Conservation (phyloP, 1,140 invertebrate species). For the Berghia stephanieae region DNA sequence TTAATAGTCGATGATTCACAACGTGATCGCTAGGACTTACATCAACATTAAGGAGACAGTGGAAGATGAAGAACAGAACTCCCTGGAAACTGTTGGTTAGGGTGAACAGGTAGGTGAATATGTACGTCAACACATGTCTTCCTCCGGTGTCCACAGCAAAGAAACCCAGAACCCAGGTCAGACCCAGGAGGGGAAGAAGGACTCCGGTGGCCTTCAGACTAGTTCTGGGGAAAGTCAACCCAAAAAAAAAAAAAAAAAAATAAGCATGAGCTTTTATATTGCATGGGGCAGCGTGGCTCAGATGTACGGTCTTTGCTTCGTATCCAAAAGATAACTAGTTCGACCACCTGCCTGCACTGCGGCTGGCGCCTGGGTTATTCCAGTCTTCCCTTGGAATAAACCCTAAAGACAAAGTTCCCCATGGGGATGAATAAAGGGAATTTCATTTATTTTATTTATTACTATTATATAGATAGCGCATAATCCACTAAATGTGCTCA, state of each 20-base stretch:
- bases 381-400: too few relatives aligned
- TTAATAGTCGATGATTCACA: background rate
- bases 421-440: too few relatives aligned
- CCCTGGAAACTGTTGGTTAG: slow-evolving; percentile 54
- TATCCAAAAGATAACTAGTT: too few relatives aligned
- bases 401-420: too few relatives aligned
- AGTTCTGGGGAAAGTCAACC: slow-evolving; percentile 35
- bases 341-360: too few relatives aligned
- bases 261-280: background rate
- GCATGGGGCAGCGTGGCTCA: too few relatives aligned
- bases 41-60: slow-evolving; percentile 51
- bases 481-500: too few relatives aligned
- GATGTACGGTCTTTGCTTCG: too few relatives aligned
- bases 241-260: background rate
- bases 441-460: too few relatives aligned
- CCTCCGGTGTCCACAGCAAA: slow-evolving; percentile 38
- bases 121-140: slow-evolving; percentile 41
- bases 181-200: slow-evolving; percentile 54
- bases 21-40: slow-evolving; percentile 38
- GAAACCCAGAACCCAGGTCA: slow-evolving; percentile 57
- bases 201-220: slow-evolving; percentile 55
- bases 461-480: too few relatives aligned
- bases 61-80: slow-evolving; percentile 51
- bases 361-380: too few relatives aligned
- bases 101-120: slow-evolving; percentile 59